Conservation (phyloP, 2,113 vertebrate species). For the Herpailurus yagouaroundi region DNA sequence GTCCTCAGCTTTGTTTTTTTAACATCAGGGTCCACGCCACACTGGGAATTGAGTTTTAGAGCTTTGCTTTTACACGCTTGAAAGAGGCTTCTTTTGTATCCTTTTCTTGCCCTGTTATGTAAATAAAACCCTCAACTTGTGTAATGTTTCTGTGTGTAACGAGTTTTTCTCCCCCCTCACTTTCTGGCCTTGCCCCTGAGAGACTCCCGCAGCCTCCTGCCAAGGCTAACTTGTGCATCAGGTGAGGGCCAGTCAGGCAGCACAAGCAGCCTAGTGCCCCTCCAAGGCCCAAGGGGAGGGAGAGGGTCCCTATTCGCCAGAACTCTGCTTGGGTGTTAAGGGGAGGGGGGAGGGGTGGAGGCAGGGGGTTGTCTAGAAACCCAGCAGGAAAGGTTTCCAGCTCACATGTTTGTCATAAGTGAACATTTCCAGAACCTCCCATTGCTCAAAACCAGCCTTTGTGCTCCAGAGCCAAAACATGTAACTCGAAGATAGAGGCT, state of each 20-base stretch:
- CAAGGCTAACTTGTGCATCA: not conserved
- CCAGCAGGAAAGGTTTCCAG: not conserved
- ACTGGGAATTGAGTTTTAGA: not conserved
- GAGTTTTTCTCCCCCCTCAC: not conserved
- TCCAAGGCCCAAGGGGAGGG: not conserved
- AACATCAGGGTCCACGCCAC: not conserved
- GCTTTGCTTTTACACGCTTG: not conserved
- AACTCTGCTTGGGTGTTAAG: not conserved
- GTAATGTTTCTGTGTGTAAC: not conserved
- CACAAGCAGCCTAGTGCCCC: not conserved
- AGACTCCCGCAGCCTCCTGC: not conserved
- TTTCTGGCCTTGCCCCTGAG: not conserved
- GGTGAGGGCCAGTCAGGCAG: accelerated
- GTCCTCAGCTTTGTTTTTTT: not conserved
- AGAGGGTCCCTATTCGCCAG: not conserved
- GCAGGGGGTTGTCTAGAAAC: not conserved
- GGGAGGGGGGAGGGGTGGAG: not conserved
- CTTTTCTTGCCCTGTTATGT: not conserved
- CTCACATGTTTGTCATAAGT: not conserved
- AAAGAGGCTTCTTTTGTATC: not conserved
- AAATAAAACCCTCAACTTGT: conserved; percentile 45
- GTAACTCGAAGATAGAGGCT: not conserved
- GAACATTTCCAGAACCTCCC: not conserved
- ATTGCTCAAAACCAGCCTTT: not conserved
- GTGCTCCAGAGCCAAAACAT: not conserved